Evolutionary conservation across 2,888 invertebrate species (phyloP).

Genomic region (Protonemura montana): DNA sequence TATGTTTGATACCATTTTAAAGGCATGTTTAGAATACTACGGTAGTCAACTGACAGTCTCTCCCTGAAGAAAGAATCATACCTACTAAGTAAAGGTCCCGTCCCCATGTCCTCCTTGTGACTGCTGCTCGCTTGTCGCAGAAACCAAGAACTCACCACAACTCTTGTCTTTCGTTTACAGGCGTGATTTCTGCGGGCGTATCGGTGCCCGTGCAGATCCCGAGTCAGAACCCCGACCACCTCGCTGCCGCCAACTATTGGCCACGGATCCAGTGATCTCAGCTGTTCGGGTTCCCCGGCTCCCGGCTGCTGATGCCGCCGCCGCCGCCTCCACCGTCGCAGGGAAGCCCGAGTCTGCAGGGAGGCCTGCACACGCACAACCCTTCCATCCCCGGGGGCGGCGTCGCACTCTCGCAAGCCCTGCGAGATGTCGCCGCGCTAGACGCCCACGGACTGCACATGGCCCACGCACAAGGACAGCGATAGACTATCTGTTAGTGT

Average conservation of each 20-base stretch:
- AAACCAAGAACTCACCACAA: background rate
- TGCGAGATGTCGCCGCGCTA: conserved; percentile 27
- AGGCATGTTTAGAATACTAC: too few species aligned
- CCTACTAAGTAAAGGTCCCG: too few species aligned
- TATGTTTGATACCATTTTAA: too few species aligned
- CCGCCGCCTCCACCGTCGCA: conserved; percentile 34
- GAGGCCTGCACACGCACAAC: conserved; percentile 53
- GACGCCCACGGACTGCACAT: conserved; percentile 32
- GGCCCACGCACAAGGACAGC: background rate
- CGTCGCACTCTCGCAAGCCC: conserved; percentile 35
- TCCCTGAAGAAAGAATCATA: too few species aligned
- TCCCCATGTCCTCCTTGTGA: too few species aligned
- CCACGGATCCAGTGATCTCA: conserved; percentile 92
- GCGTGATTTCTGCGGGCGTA: conserved; percentile 91
- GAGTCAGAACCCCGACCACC: conserved; percentile 77
- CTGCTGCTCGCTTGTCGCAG: too few species aligned
- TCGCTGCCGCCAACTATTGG: conserved; percentile 82
- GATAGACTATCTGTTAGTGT: background rate
- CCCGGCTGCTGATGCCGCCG: conserved; percentile 68
- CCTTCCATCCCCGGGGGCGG: conserved; percentile 15
- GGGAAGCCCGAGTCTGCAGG: conserved; percentile 53
- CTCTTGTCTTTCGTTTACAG: conserved; percentile 63
- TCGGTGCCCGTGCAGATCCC: conserved; percentile 93
- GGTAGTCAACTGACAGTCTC: too few species aligned
- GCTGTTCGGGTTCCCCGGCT: conserved; percentile 65